Evolutionary conservation across 2,888 invertebrate species (phyloP).

Genomic region (Piscicola geometra): DNA sequence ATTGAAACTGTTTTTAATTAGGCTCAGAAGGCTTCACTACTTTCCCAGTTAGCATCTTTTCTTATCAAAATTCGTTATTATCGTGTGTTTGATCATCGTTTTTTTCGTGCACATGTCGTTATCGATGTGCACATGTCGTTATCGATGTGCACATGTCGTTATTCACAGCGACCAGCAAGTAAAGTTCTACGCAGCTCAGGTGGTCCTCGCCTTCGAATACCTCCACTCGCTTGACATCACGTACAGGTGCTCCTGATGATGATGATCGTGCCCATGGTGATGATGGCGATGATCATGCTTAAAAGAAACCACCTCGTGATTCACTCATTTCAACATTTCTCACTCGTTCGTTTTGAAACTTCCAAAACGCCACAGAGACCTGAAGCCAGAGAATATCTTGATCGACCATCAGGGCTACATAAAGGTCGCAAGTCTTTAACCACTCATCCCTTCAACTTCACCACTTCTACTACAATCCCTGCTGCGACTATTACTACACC

Average conservation of each 20-base stretch:
- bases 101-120: too few species aligned
- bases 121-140: too few species aligned
- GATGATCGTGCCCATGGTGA: neutral
- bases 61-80: too few species aligned
- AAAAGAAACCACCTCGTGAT: too few species aligned
- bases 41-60: too few species aligned
- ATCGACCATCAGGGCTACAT: conserved; percentile 70
- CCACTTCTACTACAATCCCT: neutral
- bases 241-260: conserved; percentile 62
- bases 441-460: neutral
- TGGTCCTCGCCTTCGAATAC: conserved; percentile 98
- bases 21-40: too few species aligned
- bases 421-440: conserved; percentile 60
- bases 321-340: too few species aligned
- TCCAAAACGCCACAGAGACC: too few species aligned
- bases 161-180: conserved; percentile 94
- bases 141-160: too few species aligned
- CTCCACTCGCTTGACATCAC: conserved; percentile 98
- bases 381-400: conserved; percentile 94
- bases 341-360: too few species aligned
- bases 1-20: too few species aligned
- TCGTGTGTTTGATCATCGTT: too few species aligned
- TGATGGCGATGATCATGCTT: neutral
- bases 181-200: conserved; percentile 97
- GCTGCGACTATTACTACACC: neutral